Evolutionary conservation across 2,888 invertebrate genomes (phyloP).

Genomic region (Andricus quercusramuli): DNA sequence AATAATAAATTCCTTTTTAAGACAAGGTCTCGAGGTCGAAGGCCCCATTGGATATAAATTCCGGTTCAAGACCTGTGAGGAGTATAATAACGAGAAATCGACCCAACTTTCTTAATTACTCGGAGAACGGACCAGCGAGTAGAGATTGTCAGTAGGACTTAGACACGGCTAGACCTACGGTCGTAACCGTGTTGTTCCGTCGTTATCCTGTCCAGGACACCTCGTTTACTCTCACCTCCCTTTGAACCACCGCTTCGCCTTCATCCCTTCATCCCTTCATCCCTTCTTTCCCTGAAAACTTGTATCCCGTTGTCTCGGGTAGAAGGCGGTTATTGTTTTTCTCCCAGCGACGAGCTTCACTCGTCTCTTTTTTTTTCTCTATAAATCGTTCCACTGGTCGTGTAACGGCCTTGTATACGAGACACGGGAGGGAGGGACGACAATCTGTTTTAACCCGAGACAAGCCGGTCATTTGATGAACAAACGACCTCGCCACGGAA

Average conservation of each 20-base stretch:
- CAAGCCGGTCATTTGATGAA: slow-evolving; percentile 13
- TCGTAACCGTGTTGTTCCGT: slow-evolving; percentile 11
- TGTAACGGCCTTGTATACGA: slow-evolving; percentile 23
- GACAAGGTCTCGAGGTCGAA: slow-evolving; percentile 43
- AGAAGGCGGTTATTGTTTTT: slow-evolving; percentile 28
- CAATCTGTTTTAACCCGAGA: slow-evolving; percentile 26
- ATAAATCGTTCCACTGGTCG: slow-evolving; percentile 22
- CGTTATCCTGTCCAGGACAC: slow-evolving; percentile 35
- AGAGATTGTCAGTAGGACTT: slow-evolving; percentile 18
- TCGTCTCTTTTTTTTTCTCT: background rate
- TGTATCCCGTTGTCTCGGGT: slow-evolving; percentile 8
- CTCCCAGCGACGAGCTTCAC: background rate
- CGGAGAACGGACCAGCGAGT: slow-evolving; percentile 5
- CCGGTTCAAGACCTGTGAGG: slow-evolving; percentile 54
- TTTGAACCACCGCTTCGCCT: background rate
- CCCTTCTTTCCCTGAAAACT: slow-evolving; percentile 27
- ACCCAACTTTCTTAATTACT: slow-evolving; percentile 63
- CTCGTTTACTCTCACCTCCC: slow-evolving; percentile 34
- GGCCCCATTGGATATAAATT: slow-evolving; percentile 58
- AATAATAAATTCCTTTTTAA: slow-evolving; percentile 57
- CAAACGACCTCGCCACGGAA: background rate
- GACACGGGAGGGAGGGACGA: background rate
- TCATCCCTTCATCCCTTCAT: background rate
- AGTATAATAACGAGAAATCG: slow-evolving; percentile 62
- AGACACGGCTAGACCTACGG: slow-evolving; percentile 3